These are phyloP conservation scores for Carapus acus DNA, from an alignment of 2,797 vertebrate species.

Conservation along the genomic window DNA sequence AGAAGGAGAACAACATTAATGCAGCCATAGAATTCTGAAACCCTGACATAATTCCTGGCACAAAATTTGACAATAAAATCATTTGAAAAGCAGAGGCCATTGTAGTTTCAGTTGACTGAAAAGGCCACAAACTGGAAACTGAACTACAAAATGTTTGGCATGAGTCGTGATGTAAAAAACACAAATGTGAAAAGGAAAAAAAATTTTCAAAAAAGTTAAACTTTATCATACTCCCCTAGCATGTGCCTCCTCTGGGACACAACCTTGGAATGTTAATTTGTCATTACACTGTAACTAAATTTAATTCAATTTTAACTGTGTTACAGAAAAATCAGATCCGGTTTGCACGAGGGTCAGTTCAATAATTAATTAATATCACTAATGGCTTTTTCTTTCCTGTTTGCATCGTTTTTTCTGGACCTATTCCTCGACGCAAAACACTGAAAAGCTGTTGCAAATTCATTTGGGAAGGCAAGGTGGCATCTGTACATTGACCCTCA, in stretches of 20 bases:
- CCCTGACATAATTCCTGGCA: not conserved
- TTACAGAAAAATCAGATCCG: no score
- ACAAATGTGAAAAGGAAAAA: no score
- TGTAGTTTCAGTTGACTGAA: not conserved
- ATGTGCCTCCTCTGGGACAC: no score
- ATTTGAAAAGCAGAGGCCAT: not conserved
- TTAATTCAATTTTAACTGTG: no score
- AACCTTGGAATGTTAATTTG: no score
- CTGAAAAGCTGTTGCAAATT: conserved; percentile 1
- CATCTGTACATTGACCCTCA: conserved; percentile 51
- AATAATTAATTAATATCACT: no score
- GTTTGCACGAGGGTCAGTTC: no score
- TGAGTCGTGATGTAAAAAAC: no score
- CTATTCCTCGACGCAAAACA: not conserved
- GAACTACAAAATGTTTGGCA: not conserved
- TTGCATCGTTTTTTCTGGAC: not conserved
- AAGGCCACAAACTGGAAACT: not conserved
- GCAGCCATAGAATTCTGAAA: not conserved
- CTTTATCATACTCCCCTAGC: no score
- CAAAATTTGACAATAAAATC: not conserved
- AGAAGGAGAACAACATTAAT: not conserved
- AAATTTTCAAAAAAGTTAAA: no score
- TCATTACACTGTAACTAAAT: no score
- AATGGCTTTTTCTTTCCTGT: conserved; percentile 3
- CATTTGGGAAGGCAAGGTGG: conserved; percentile 8